Evolutionary conservation across 2,888 invertebrate species (phyloP).

Genomic region (Cryptus viduatorius): DNA sequence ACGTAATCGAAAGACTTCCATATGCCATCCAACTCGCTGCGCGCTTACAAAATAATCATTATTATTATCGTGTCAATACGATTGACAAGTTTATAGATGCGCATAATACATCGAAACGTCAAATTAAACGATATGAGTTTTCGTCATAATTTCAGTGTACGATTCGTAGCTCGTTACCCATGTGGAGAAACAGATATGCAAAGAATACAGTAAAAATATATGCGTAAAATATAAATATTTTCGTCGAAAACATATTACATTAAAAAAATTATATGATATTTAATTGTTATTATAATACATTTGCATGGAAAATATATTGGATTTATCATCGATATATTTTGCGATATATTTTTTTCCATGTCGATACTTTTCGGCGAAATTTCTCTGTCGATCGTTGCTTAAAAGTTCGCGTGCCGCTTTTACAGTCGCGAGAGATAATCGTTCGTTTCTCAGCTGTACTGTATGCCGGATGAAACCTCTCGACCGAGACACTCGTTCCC

Average conservation of each 20-base stretch:
- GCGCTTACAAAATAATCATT: background rate
- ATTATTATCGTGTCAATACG: constrained; percentile 29
- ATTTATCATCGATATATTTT: too few relatives aligned
- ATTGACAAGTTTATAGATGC: background rate
- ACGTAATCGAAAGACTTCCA: background rate
- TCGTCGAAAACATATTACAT: too few relatives aligned
- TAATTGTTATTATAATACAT: too few relatives aligned
- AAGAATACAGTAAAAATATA: background rate
- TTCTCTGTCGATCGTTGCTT: too few relatives aligned
- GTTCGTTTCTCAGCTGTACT: background rate
- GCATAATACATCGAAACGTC: background rate
- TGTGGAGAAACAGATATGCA: background rate
- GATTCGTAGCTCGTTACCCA: background rate
- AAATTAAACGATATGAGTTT: background rate
- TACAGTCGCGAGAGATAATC: constrained; percentile 4
- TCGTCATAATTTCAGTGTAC: background rate
- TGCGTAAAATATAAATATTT: too few relatives aligned
- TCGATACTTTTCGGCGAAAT: background rate
- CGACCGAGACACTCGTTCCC: constrained; percentile 9
- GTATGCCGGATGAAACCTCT: background rate
- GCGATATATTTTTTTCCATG: background rate
- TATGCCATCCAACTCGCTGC: background rate
- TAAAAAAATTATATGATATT: too few relatives aligned
- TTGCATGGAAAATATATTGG: too few relatives aligned
- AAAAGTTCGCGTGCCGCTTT: background rate